phyloP scores from a whole-genome alignment of 2,113 vertebrate species.

The Oceanites oceanicus region DNA sequence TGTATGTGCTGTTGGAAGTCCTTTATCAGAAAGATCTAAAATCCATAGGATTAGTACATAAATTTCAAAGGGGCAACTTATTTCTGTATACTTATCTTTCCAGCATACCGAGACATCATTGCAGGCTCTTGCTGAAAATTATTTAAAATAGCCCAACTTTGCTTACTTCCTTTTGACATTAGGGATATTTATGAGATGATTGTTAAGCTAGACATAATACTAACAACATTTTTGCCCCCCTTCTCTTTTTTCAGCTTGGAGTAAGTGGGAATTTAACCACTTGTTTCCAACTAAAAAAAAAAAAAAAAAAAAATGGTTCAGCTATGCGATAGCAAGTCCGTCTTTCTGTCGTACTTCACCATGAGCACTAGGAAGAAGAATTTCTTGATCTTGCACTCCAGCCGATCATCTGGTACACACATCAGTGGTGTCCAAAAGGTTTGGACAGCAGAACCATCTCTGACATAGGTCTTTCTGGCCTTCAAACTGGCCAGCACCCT shows the following conservation, averaged over 20 bases:
- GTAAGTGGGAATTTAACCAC: not conserved
- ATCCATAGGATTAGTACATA: not conserved
- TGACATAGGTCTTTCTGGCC: not conserved
- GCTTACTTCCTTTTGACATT: not conserved
- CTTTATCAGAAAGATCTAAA: not conserved
- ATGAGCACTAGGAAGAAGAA: not conserved
- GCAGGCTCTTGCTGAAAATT: not conserved
- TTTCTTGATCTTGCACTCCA: not conserved
- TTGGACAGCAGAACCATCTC: not conserved
- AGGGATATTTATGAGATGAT: not conserved
- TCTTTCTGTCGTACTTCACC: not conserved
- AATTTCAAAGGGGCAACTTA: not conserved
- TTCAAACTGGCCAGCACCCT: not conserved
- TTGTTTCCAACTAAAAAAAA: not conserved
- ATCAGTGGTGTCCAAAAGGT: not conserved
- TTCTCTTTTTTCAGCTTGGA: not conserved
- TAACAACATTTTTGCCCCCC: not conserved
- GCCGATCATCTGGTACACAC: not conserved
- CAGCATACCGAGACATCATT: not conserved
- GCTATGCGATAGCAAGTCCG: fast-evolving
- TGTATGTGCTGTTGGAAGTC: not conserved
- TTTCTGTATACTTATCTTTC: not conserved
- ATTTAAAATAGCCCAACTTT: not conserved
- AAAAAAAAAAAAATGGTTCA: not conserved
- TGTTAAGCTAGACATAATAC: not conserved